phyloP scores from a whole-genome alignment of 2,113 vertebrate species.

The Herpailurus yagouaroundi region DNA sequence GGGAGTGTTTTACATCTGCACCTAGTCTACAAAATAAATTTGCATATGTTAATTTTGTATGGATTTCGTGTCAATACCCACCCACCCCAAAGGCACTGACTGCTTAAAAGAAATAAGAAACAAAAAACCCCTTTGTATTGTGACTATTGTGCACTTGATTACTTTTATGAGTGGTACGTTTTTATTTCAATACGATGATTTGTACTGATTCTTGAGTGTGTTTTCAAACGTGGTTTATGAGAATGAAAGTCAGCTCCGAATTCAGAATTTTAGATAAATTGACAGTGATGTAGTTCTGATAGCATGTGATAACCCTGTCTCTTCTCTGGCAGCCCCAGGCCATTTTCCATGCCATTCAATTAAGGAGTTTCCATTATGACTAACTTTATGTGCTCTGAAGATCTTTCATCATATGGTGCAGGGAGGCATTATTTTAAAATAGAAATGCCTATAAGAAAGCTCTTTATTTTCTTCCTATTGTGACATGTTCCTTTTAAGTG shows the following conservation, averaged over 20 bases:
- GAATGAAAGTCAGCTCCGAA: slow-evolving; percentile 37
- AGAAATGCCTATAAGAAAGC: slow-evolving; percentile 42
- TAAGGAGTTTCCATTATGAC: slow-evolving; percentile 83
- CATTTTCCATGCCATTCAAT: slow-evolving; percentile 83
- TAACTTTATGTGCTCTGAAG: slow-evolving; percentile 48
- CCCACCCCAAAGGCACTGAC: not conserved
- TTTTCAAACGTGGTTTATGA: not conserved
- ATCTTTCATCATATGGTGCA: not conserved
- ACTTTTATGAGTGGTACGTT: not conserved
- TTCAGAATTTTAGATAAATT: slow-evolving; percentile 65
- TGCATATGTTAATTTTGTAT: not conserved
- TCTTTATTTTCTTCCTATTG: not conserved
- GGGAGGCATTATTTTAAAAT: slow-evolving; percentile 34
- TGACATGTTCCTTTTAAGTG: not conserved
- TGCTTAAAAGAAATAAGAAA: not conserved
- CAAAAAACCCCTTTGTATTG: not conserved
- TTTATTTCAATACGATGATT: slow-evolving; percentile 58
- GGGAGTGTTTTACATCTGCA: not conserved
- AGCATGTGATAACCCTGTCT: slow-evolving; percentile 40
- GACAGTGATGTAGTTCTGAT: slow-evolving; percentile 34
- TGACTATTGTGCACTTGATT: not conserved
- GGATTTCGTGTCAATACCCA: not conserved
- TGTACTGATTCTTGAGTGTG: slow-evolving; percentile 33
- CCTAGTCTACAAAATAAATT: not conserved
- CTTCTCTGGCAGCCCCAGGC: slow-evolving; percentile 73